A percentile compares a stretch with the other conserved stretches of the same genome.
phyloP scores from a whole-genome alignment of 1,140 invertebrate genomes.

The Cotesia chilonis region DNA sequence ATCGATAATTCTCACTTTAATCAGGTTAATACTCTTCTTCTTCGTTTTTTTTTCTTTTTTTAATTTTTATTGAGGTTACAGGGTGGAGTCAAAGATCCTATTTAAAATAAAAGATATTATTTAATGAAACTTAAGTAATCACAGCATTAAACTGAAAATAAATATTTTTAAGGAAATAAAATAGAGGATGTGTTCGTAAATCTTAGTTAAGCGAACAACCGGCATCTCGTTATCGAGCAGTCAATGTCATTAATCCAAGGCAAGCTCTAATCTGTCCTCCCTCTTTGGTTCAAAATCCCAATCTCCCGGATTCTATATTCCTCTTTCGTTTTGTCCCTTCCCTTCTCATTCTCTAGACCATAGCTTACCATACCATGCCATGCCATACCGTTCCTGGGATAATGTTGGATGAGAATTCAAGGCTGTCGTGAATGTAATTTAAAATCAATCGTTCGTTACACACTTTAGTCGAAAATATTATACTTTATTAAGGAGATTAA shows the following conservation, averaged over 20 bases:
- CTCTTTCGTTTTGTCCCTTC: conserved; percentile 11
- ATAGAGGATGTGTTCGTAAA: conserved; percentile 5
- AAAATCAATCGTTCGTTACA: conserved; percentile 31
- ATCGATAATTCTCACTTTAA: neutral
- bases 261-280: conserved; percentile 29
- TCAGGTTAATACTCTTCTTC: too few species aligned
- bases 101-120: too few species aligned
- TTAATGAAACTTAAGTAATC: too few species aligned
- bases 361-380: too few species aligned
- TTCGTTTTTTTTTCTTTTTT: too few species aligned
- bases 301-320: neutral
- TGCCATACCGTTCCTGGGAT: too few species aligned
- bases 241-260: conserved; percentile 30
- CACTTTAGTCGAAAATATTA: neutral
- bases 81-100: too few species aligned
- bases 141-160: neutral
- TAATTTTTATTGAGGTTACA: too few species aligned
- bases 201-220: conserved; percentile 25
- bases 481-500: conserved; percentile 23
- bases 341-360: too few species aligned
- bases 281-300: conserved; percentile 10
- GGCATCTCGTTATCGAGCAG: conserved; percentile 27
- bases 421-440: conserved; percentile 25
- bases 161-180: conserved; percentile 7
- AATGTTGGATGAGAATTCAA: neutral